Percentiles rank a stretch among this genome's conserved stretches.
These are phyloP conservation scores for Elanus axillaris DNA, from an alignment of 2,113 vertebrate genomes.

Conservation along the genomic window DNA sequence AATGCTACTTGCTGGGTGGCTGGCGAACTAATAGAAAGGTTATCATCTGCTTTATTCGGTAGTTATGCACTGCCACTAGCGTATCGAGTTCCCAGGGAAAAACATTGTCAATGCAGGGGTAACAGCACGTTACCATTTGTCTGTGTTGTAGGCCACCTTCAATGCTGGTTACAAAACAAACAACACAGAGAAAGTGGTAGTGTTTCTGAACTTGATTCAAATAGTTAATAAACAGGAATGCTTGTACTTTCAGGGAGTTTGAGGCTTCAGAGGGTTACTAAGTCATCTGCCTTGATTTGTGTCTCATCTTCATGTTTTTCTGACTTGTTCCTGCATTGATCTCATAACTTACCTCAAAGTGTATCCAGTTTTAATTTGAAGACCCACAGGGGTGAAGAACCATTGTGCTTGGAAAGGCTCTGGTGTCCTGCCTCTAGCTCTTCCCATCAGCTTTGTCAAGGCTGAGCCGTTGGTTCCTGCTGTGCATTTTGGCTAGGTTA, in stretches of 20 bases:
- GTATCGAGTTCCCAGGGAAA: neutral
- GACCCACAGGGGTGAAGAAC: neutral
- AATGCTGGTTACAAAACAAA: neutral
- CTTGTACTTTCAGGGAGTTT: neutral
- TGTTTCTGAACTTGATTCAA: neutral
- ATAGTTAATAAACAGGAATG: neutral
- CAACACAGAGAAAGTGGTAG: neutral
- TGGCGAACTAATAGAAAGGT: neutral
- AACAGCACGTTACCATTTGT: neutral
- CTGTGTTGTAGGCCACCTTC: neutral
- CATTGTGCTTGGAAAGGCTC: neutral
- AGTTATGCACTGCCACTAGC: neutral
- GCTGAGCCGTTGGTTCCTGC: neutral
- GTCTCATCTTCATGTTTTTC: neutral
- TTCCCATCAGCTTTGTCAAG: neutral
- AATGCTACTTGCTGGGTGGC: neutral
- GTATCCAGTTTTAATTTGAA: neutral
- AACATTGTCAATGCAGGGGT: accelerated
- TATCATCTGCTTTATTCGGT: neutral
- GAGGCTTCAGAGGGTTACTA: neutral
- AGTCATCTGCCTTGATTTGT: neutral
- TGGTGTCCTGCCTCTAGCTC: neutral
- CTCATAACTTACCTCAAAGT: neutral
- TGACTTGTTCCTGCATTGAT: neutral
- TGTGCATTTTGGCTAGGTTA: neutral